Evolutionary conservation across 37 sponge, comb jelly and placozoan species (phyloP), one percentile per base, ranked within the genome.

Genomic region (Mnemiopsis leidyi): DNA sequence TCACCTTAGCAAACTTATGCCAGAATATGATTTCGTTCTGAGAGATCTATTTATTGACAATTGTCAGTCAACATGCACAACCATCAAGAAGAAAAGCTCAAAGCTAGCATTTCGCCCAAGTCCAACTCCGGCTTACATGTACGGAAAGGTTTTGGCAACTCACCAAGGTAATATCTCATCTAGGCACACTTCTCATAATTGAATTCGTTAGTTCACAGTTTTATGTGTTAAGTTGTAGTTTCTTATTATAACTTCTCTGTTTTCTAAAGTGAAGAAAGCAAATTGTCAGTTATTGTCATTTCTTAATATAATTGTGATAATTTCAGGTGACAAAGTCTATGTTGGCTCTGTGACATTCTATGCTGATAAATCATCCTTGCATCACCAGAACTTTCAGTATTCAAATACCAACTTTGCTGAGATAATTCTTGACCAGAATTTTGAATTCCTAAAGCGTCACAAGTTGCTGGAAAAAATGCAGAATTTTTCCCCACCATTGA

Each of bases 141-240:
- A 79, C 21, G 82, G 82, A 30, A 79, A 79, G 34, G 37, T 79
- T 79, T 36, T 79, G 36, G 13, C 82, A 2, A 79, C 82, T 35
- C 35, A 79, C 36, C 82, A 79, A 32, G 82, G 82, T 79, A 79
- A 71, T n/a, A n/a, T n/a, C n/a, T n/a, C n/a, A n/a, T n/a, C n/a
- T n/a, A n/a, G n/a, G n/a, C n/a, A n/a, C n/a, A n/a, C n/a, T n/a
- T n/a, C n/a, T n/a, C n/a, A n/a, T n/a, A n/a, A n/a, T n/a, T n/a
- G n/a, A n/a, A n/a, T n/a, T n/a, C n/a, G n/a, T n/a, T n/a, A n/a
- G n/a, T n/a, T n/a, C n/a, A n/a, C n/a, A n/a, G n/a, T n/a, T n/a
- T n/a, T n/a, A n/a, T n/a, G n/a, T n/a, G n/a, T n/a, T n/a, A n/a
- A n/a, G n/a, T n/a, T n/a, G n/a, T n/a, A n/a, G n/a, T n/a, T n/a